Base-by-base conservation (phyloP, 2,797 vertebrate genomes). In the Pseudopleuronectes americanus region DNA sequence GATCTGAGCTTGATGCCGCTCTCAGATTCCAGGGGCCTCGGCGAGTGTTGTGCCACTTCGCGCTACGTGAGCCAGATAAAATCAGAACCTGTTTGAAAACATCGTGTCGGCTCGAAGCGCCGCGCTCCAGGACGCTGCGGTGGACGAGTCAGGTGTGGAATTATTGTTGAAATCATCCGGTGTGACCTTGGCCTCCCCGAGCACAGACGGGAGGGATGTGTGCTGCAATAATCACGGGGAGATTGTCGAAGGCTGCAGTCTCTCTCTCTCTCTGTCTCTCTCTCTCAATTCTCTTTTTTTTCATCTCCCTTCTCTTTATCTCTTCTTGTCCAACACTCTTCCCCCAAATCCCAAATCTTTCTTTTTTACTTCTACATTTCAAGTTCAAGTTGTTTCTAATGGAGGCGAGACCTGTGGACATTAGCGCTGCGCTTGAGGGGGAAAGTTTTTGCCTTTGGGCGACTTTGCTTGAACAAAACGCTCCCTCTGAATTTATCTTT, bases 21-120 rank as follows among this genome's bases (percentile, higher is more conserved):
- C 51, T 73, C 36, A 75, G 69, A 74, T 82, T 70, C 81, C 69
- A 51, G 26, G 26, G 77, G 33, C 75, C 63, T 68, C 19, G 2
- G 57, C 17, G 80, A 77, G 57, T 74, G 58, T 71, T 63, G 82
- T 63, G 70, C 53, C 78, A 49, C 81, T 77, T 85, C 78, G 73
- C 78, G 67, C 76, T 61, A 66, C 19, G 26, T 79, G 78, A 82
- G 71, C 36, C 64, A 75, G 79, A 89, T 81, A 61, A 65, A 84
- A 86, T 84, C 77, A 55, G 67, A 85, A 85, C 82, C 79, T 70
- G 68, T 85, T 79, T 79, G 79, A 88, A 87, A 80, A 81, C 80
- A 87, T 81, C 71, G 67, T 67, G 81, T 83, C 71, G 23, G 62
- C 73, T 71, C n/a, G n/a, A n/a, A n/a, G n/a, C n/a, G n/a, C n/a